Base-by-base conservation (phyloP, 2,113 vertebrate genomes). In the Microtus pennsylvanicus region DNA sequence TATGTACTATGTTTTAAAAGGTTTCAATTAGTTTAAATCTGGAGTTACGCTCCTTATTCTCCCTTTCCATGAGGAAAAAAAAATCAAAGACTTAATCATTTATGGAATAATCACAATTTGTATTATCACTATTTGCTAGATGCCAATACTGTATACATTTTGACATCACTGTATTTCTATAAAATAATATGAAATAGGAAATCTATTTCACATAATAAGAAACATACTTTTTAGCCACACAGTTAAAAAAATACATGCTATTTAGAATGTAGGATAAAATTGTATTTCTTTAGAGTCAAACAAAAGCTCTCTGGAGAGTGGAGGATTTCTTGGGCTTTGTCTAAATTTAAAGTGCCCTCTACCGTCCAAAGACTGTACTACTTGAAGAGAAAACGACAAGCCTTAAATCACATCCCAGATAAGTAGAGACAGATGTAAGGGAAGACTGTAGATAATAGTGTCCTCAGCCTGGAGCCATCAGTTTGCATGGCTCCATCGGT, bases 331-430 rank as follows among this genome's bases (percentile, higher is more conserved):
- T 82, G 38, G 35, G 97, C 95, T 98, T 99, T 99, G 97, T 98
- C 97, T 98, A 98, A 99, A 99, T 99, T 98, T 96, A 98, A 99
- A 99, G 98, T 98, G 98, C 99, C 99, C 99, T 99, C 99, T 99
- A 98, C 98, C 98, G 99, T 98, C 95, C 65, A 95, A 97, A 97
- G 98, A 65, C 80, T 96, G 96, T 90, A 99, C 95, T 98, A 93
- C 98, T 97, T 61, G 87, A 69, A 63, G 82, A 94, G 28, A 69
- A 90, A 90, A 30, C 33, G 88, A 10, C 45, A 78, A 95, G 24
- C 83, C 72, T 81, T 90, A 70, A 96, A 83, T 5, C n/a, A 85
- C 97, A 98, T 97, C 69, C 88, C 93, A 92, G 70, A 77, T 94
- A 83, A 75, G 63, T 74, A 91, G 5, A 93, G 90, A 87, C 1